Conservation (phyloP, 1,140 invertebrate genomes). For the Aphelenchoides besseyi region DNA sequence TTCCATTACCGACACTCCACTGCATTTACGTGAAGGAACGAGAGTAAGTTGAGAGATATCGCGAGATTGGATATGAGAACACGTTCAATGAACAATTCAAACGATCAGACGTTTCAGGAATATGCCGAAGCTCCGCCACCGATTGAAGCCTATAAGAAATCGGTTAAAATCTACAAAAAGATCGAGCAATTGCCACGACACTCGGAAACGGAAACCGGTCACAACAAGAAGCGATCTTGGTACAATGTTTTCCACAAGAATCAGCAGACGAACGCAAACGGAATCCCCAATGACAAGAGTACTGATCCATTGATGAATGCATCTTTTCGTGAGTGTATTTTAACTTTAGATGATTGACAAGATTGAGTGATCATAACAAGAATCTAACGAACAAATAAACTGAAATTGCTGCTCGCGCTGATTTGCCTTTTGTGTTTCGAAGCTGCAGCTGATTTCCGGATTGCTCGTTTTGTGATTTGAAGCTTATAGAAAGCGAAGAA, state of each 20-base stretch:
- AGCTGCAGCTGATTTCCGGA: background rate
- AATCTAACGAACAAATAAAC: too few relatives aligned
- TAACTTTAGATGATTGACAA: too few relatives aligned
- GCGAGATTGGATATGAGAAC: too few relatives aligned
- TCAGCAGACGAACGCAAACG: slow-evolving; percentile 20
- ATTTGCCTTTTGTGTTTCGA: too few relatives aligned
- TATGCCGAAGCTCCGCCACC: slow-evolving; percentile 44
- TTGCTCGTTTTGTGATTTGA: slow-evolving; percentile 3
- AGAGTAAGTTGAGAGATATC: slow-evolving; percentile 25
- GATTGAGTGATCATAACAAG: too few relatives aligned
- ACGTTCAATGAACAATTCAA: too few relatives aligned
- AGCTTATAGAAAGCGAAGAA: slow-evolving; percentile 7
- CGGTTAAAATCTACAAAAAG: slow-evolving; percentile 22
- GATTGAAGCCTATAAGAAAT: slow-evolving; percentile 32
- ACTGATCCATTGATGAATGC: slow-evolving; percentile 48
- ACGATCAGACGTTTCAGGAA: slow-evolving; percentile 28
- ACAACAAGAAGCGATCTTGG: background rate
- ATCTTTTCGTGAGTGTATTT: slow-evolving; percentile 26
- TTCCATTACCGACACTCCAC: slow-evolving; percentile 54
- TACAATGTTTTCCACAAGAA: slow-evolving; percentile 19
- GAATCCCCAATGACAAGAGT: slow-evolving; percentile 50
- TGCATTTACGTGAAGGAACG: slow-evolving; percentile 55
- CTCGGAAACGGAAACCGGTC: background rate
- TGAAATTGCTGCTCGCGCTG: too few relatives aligned
- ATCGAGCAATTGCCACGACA: slow-evolving; percentile 19